Conservation (phyloP, 64 coral and sea anemone species). For the Dendronephthya gigantea region DNA sequence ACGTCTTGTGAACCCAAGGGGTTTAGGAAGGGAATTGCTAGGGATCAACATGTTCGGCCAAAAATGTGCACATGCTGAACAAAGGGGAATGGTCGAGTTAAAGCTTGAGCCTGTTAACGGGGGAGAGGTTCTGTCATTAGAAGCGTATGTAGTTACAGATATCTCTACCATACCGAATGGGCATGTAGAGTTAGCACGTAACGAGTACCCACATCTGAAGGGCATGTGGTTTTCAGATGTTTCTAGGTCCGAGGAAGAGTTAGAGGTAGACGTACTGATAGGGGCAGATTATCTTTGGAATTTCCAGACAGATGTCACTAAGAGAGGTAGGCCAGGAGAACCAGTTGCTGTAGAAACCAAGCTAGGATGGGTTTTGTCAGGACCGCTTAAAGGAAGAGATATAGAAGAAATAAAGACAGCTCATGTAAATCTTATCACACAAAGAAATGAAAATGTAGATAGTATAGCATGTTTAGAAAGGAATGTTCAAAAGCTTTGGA, state of each 20-base stretch:
- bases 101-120: conserved; percentile 1
- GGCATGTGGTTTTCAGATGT: too few relatives aligned
- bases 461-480: too few relatives aligned
- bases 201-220: conserved; percentile 18
- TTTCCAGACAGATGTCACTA: not conserved
- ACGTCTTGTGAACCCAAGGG: too few relatives aligned
- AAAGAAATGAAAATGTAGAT: too few relatives aligned
- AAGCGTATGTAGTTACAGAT: conserved; percentile 29
- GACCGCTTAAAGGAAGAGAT: not conserved
- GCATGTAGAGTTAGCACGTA: conserved; percentile 28
- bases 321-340: not conserved
- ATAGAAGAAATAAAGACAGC: not conserved
- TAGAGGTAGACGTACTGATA: not conserved
- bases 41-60: conserved; percentile 31
- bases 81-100: conserved; percentile 13
- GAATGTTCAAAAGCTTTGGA: not conserved
- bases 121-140: not conserved
- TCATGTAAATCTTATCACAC: too few relatives aligned
- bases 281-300: not conserved
- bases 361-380: not conserved
- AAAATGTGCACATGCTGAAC: not conserved
- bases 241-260: not conserved
- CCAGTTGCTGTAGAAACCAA: not conserved
- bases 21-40: too few relatives aligned
- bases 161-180: conserved; percentile 19